Evolutionary conservation across 2,888 invertebrate genomes (phyloP).

Genomic region (Psylliodes chrysocephalus): DNA sequence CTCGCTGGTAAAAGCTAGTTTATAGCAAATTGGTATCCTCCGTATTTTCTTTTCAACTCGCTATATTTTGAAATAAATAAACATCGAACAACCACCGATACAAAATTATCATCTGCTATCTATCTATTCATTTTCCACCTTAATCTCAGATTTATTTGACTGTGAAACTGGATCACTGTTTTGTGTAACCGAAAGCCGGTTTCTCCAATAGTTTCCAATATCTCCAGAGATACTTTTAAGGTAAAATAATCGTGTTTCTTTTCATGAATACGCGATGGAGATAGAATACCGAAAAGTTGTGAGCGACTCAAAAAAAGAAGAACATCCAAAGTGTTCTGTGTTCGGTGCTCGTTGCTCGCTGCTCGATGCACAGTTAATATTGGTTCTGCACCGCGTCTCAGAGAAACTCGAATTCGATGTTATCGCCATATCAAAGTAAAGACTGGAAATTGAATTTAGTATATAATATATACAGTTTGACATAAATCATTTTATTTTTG

Average conservation of each 20-base stretch:
- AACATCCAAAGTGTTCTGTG: background rate
- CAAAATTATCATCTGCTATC: too few species aligned
- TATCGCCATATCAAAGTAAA: constrained; percentile 22
- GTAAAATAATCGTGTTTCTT: background rate
- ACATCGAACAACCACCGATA: too few species aligned
- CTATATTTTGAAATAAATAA: too few species aligned
- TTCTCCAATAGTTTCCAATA: background rate
- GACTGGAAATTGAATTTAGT: constrained; percentile 27
- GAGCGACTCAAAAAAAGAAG: background rate
- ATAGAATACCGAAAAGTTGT: constrained; percentile 1
- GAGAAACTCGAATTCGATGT: constrained; percentile 9
- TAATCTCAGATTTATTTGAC: too few species aligned
- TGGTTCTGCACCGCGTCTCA: background rate
- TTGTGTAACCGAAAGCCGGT: too few species aligned
- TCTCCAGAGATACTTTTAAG: background rate
- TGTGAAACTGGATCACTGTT: too few species aligned
- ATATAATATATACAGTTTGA: constrained; percentile 33
- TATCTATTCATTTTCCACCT: too few species aligned
- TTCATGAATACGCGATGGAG: background rate
- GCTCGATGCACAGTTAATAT: constrained; percentile 4
- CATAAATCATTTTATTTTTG: too few species aligned
- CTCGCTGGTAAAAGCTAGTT: too few species aligned
- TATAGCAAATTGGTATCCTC: too few species aligned
- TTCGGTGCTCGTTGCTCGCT: too few species aligned
- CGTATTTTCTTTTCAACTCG: too few species aligned